Evolutionary conservation across 2,797 vertebrate genomes (phyloP), one percentile per base, ranked within the genome.

Genomic region (Gadopsis marmoratus): DNA sequence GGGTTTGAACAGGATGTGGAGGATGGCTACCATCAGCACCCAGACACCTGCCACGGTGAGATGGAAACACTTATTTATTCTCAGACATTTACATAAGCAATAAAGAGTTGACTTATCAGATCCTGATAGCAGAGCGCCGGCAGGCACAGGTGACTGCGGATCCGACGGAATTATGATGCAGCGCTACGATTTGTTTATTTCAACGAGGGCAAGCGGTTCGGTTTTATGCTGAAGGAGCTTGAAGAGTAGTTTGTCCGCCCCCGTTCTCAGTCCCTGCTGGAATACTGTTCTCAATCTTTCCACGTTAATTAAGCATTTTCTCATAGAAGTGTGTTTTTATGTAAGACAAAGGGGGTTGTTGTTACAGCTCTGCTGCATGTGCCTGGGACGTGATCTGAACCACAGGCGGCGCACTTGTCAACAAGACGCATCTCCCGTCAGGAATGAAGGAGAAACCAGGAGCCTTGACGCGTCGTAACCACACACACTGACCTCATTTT

Each of bases 31-130:
- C 85, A 76, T 51, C 94, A 89, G 71, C 90, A 95, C 29, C 90
- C 92, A 0, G 95, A 95, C 41, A 94, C 88, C 91, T 97, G 97
- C 86, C 96, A 96, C 82, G 97, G 97, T 97, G 91, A 95, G 95
- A 78, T 29, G 43, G 43, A 76, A 53, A 41, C 26, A 43, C 70
- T 37, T 39, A 3, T 55, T 81, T 35, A 66, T 75, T 64, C 14
- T 41, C 39, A 5, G 11, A 45, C 4, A 74, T 76, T 73, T 76
- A 17, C 79, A 71, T 78, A 51, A 77, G 66, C 60, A 74, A 81
- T 79, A 74, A 66, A 65, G n/a, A 16, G 3, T 48, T 41, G 37
- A 29, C 23, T 29, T 21, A 16, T 82, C 69, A 35, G 70, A 70
- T 76, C 69, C n/a, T 13, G 35, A 72, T 64, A 45, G n/a, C 67